These are phyloP conservation scores for Poicephalus gulielmi DNA, from an alignment of 2,113 vertebrate genomes.

Conservation along the genomic window DNA sequence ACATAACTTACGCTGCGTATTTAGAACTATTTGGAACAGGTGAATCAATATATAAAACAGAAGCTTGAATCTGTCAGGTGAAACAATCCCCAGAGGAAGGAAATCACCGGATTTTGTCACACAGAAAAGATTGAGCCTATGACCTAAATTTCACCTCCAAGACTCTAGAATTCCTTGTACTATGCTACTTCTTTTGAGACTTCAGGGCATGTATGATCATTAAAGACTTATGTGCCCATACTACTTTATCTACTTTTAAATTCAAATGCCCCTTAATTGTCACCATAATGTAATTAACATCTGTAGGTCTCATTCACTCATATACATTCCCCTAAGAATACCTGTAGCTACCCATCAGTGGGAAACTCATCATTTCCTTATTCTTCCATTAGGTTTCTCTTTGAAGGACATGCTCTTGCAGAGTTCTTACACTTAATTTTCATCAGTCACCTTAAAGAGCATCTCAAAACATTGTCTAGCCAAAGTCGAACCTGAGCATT, in stretches of 20 bases:
- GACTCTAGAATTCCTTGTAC: background rate
- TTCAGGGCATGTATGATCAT: background rate
- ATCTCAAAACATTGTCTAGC: background rate
- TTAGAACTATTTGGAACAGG: background rate
- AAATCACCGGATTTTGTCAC: background rate
- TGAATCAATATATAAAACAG: background rate
- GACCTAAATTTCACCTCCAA: background rate
- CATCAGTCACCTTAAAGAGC: background rate
- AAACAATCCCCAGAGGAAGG: background rate
- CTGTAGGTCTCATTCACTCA: background rate
- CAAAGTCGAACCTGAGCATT: background rate
- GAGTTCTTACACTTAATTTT: background rate
- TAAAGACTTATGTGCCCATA: background rate
- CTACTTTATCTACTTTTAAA: background rate
- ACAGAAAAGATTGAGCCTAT: background rate
- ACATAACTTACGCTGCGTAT: accelerated
- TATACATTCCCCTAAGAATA: background rate
- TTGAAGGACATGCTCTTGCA: background rate
- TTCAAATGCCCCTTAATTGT: background rate
- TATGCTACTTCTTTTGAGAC: background rate
- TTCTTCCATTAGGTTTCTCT: background rate
- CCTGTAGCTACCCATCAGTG: background rate
- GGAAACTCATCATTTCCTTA: background rate
- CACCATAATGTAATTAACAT: background rate
- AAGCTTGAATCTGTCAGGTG: background rate